phyloP scores from a whole-genome alignment of 2,797 vertebrate genomes.

The Jordanella pulchra region DNA sequence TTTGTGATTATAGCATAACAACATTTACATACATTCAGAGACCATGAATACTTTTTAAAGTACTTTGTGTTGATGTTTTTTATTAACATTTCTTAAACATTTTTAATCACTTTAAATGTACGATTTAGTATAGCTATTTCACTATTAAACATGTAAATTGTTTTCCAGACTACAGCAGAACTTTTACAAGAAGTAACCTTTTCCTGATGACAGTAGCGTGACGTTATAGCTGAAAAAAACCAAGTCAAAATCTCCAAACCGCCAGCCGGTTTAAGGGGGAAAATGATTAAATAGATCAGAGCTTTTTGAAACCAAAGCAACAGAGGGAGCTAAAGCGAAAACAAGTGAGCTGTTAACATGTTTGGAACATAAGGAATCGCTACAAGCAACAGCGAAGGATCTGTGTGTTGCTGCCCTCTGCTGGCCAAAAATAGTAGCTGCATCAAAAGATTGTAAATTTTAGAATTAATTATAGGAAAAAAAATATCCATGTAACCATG shows the following conservation, averaged over 20 bases:
- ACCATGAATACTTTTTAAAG: not conserved
- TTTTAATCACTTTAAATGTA: not conserved
- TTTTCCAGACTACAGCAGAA: slow-evolving; percentile 1
- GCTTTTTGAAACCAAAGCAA: slow-evolving; percentile 13
- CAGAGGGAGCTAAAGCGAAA: slow-evolving; percentile 48
- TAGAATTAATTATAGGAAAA: slow-evolving; percentile 1
- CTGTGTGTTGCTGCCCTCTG: slow-evolving; percentile 60
- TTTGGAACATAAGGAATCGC: not conserved
- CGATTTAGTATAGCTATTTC: not conserved
- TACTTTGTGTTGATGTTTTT: slow-evolving; percentile 9
- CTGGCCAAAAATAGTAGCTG: slow-evolving; percentile 47
- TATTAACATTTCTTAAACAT: too few relatives aligned
- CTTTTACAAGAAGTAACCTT: not conserved
- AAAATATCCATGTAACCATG: not conserved
- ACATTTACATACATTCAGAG: not conserved
- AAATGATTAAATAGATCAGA: not conserved
- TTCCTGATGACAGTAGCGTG: not conserved
- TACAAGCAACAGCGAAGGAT: not conserved
- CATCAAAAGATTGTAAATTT: slow-evolving; percentile 1
- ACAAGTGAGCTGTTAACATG: not conserved
- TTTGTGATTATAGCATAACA: not conserved
- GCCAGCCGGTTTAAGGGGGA: too few relatives aligned
- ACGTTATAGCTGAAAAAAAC: not conserved
- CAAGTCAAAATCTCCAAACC: not conserved
- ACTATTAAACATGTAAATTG: not conserved